Base-by-base conservation (phyloP, 1,140 invertebrate species). In the Drosophila lacertosa region DNA sequence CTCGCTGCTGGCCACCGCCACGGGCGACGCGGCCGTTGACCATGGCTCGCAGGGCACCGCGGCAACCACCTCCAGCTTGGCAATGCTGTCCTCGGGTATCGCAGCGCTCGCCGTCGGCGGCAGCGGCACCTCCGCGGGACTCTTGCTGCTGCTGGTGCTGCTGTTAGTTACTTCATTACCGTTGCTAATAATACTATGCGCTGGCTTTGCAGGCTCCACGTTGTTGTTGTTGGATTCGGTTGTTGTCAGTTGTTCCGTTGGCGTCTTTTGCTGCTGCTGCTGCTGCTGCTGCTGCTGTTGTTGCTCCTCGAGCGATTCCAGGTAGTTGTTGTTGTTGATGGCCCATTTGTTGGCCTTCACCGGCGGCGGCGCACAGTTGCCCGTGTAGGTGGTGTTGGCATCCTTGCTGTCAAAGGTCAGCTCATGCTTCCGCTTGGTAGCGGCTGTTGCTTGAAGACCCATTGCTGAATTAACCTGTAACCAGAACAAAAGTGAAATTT, bases 381-480 rank as follows among this genome's bases (percentile, higher is more conserved):
- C 77, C 44, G 82, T 89, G 54, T 90, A 90, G 44, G 82, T 88
- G 72, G 83, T 86, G 40, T 89, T 89, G 33, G 79, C 80, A 77
- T 91, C 86, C 77, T 91, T 90, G 74, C 77, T 77, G 33, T 90
- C 84, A 45, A 89, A 88, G 69, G 92, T 90, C 66, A 91, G 78
- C 66, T 93, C 93, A 68, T 93, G 91, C 91, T 95, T 95, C 91
- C 94, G 94, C 93, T 95, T 95, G 79, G 93, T 93, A 67, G 90
- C 89, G 92, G 94, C 93, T 90, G 94, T 94, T 91, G 94, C 94
- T 93, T 95, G 94, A 93, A 95, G 93, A 94, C 94, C 94, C 94
- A 95, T 95, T 93, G 94, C 94, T 93, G 94, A 94, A 94, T 94
- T 94, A 91, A 94, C 94, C 94, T 95, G 92, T 2, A 94, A 94